A percentile compares a stretch with the other conserved stretches of the same genome.
These are phyloP conservation scores for Bellardia pandia DNA, from an alignment of 2,888 invertebrate genomes.

Conservation along the genomic window DNA sequence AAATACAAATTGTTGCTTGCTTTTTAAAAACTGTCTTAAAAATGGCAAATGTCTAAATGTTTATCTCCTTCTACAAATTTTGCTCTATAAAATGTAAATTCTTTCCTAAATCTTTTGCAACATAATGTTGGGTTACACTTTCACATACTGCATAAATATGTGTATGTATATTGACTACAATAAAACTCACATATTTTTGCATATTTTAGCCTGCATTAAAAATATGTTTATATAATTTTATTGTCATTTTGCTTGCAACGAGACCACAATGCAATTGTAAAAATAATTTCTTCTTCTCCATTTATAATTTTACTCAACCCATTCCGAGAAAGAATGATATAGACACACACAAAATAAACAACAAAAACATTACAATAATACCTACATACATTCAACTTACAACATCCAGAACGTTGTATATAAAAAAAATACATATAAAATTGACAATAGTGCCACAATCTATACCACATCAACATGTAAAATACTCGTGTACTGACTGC, in stretches of 20 bases:
- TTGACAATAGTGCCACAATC: conserved; percentile 59
- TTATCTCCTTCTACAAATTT: background rate
- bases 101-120: too few relatives aligned
- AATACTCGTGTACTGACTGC: conserved; percentile 32
- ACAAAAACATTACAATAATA: background rate
- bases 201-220: conserved; percentile 58
- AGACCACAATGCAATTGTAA: conserved; percentile 69
- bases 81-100: too few relatives aligned
- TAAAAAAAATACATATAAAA: conserved; percentile 12
- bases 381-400: conserved; percentile 11
- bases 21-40: too few relatives aligned
- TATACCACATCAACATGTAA: conserved; percentile 59
- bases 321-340: background rate
- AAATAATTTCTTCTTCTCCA: conserved; percentile 44
- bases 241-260: conserved; percentile 69
- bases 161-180: conserved; percentile 36
- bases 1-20: too few relatives aligned
- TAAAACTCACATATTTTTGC: conserved; percentile 53
- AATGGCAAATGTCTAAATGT: too few relatives aligned
- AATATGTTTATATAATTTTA: conserved; percentile 73
- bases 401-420: conserved; percentile 26
- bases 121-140: conserved; percentile 1
- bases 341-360: conserved; percentile 9
- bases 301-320: background rate
- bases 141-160: conserved; percentile 17